Evolutionary conservation across 2,113 vertebrate species (phyloP).

Genomic region (Sylvietta virens): DNA sequence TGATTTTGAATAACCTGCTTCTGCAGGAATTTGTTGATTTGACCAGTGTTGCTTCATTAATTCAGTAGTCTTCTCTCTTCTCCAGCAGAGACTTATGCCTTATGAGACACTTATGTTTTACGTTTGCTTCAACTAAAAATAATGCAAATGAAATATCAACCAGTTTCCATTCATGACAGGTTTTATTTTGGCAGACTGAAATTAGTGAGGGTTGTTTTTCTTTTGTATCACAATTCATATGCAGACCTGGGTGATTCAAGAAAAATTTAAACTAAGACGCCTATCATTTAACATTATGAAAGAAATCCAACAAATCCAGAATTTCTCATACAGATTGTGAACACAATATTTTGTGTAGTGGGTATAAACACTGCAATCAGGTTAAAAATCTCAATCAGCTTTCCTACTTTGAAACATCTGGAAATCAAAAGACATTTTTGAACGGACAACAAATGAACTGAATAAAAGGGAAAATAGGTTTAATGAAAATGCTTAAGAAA

Average conservation of each 20-base stretch:
- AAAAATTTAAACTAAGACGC: not conserved
- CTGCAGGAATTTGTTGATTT: not conserved
- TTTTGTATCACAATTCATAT: not conserved
- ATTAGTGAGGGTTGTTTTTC: not conserved
- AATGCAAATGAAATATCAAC: not conserved
- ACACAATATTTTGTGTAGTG: not conserved
- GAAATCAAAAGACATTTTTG: not conserved
- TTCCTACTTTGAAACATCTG: not conserved
- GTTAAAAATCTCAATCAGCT: not conserved
- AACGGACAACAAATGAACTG: not conserved
- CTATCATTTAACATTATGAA: not conserved
- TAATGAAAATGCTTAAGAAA: not conserved
- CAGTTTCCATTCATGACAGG: not conserved
- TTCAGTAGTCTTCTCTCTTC: not conserved
- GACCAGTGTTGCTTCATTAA: not conserved
- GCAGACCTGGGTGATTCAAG: not conserved
- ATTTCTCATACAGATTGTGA: not conserved
- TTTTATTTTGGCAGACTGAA: not conserved
- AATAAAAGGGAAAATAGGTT: not conserved
- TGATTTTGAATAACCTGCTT: not conserved
- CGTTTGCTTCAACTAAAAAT: not conserved
- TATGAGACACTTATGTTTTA: not conserved
- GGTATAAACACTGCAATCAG: not conserved
- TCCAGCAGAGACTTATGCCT: not conserved
- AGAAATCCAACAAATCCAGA: not conserved